phyloP scores from a whole-genome alignment of 1,140 invertebrate species.

The Megalopta genalis region DNA sequence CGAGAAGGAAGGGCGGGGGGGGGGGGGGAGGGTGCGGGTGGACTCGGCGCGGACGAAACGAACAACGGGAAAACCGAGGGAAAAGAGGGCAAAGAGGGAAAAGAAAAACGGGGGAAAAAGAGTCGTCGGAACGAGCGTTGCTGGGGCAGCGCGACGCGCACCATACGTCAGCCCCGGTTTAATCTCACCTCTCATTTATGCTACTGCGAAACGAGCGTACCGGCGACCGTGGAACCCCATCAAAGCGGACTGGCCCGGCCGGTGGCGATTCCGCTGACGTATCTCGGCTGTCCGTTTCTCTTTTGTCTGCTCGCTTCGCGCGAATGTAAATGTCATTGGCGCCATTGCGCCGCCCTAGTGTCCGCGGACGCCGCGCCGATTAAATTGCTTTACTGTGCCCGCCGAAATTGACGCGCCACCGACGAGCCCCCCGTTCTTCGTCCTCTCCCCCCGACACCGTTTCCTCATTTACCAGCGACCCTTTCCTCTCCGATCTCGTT shows the following conservation, averaged over 20 bases:
- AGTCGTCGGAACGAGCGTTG: conserved; percentile 33
- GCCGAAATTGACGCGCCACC: neutral
- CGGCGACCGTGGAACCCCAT: conserved; percentile 57
- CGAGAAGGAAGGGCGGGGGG: conserved; percentile 18
- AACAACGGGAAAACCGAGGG: conserved; percentile 11
- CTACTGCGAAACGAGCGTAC: conserved; percentile 71
- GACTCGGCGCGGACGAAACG: neutral
- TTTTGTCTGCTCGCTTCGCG: conserved; percentile 62
- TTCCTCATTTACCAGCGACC: neutral
- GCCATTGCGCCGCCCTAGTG: conserved; percentile 50
- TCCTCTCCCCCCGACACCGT: neutral
- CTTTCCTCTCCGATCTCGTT: neutral
- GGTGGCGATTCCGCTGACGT: conserved; percentile 70
- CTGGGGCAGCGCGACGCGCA: conserved; percentile 56
- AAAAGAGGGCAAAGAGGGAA: neutral
- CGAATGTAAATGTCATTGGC: conserved; percentile 67
- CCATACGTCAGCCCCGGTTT: conserved; percentile 74
- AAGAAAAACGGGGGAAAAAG: neutral
- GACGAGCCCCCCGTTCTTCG: neutral
- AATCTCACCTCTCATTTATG: conserved; percentile 76
- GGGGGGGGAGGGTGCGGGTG: too few relatives aligned
- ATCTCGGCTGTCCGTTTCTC: conserved; percentile 61
- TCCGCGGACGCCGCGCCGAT: conserved; percentile 46
- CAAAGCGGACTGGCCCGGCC: conserved; percentile 47
- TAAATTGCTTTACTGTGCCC: conserved; percentile 44